Percentiles rank a stretch among this genome's conserved stretches.
Conservation (phyloP, 2,888 invertebrate species). For the Drosophila borborema region DNA sequence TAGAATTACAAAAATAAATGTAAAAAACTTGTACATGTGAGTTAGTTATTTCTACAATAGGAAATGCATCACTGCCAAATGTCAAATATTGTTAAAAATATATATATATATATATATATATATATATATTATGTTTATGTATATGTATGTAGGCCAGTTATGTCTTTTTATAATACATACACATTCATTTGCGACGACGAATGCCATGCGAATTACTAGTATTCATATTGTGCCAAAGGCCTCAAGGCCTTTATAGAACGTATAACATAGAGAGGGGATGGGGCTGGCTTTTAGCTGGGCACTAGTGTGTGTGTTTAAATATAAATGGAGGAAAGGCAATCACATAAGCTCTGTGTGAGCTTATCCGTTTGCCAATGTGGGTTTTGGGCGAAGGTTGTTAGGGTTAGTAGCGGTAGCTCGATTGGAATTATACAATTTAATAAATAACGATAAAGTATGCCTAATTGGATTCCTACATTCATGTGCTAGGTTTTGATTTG, state of each 20-base stretch:
- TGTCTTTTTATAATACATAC: constrained; percentile 41
- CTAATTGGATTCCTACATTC: constrained; percentile 74
- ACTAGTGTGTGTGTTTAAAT: constrained; percentile 20
- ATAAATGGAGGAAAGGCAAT: constrained; percentile 35
- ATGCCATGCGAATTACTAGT: constrained; percentile 27
- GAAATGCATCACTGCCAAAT: constrained; percentile 69
- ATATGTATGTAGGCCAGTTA: constrained; percentile 39
- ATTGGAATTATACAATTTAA: constrained; percentile 69
- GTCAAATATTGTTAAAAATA: constrained; percentile 60
- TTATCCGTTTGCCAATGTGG: constrained; percentile 1
- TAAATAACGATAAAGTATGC: constrained; percentile 75
- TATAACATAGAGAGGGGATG: constrained; percentile 19
- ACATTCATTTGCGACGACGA: constrained; percentile 32
- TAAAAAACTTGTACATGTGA: constrained; percentile 77
- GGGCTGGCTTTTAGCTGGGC: constrained; percentile 33
- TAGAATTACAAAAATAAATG: constrained; percentile 78
- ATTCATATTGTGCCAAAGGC: constrained; percentile 56
- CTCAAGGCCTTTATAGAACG: constrained; percentile 43
- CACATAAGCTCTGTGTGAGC: constrained; percentile 28
- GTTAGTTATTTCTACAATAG: constrained; percentile 76
- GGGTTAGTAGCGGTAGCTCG: constrained; percentile 48
- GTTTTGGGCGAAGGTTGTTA: constrained; percentile 19
- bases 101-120: too few species aligned
- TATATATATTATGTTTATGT: constrained; percentile 32
- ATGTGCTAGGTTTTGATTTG: constrained; percentile 76